Conservation (phyloP, 2,888 invertebrate genomes). For the Oasisia sp. region DNA sequence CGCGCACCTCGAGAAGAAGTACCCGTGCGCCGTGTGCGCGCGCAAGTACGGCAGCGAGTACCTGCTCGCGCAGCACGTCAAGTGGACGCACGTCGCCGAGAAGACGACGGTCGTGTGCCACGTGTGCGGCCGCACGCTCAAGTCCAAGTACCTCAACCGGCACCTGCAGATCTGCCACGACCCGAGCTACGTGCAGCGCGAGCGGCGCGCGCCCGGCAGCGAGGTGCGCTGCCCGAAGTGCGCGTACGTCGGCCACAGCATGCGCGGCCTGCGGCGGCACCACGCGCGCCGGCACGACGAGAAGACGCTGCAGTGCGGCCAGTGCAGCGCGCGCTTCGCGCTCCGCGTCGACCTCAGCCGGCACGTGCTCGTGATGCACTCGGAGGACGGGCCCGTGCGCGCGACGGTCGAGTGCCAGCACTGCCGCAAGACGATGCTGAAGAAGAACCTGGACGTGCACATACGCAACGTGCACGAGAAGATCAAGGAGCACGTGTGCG, state of each 20-base stretch:
- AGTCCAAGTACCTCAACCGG: constrained; percentile 19
- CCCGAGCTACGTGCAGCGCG: constrained; percentile 22
- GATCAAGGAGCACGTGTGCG: not conserved
- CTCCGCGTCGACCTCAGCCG: constrained; percentile 14
- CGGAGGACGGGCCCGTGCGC: not conserved
- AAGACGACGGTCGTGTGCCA: constrained; percentile 18
- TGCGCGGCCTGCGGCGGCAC: not conserved
- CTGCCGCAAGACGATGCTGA: constrained; percentile 22
- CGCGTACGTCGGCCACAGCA: not conserved
- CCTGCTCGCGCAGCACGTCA: not conserved
- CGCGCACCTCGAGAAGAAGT: constrained; percentile 19
- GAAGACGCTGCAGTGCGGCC: constrained; percentile 17
- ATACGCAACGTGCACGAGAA: constrained; percentile 22
- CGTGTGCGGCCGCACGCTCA: constrained; percentile 7
- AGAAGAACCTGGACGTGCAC: constrained; percentile 25
- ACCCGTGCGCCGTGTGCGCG: constrained; percentile 19
- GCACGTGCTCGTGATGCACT: not conserved
- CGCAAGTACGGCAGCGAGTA: not conserved
- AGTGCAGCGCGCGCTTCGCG: constrained; percentile 3
- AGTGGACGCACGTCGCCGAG: not conserved
- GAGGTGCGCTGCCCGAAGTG: constrained; percentile 18
- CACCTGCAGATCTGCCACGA: constrained; percentile 23
- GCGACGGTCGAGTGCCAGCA: constrained; percentile 5
- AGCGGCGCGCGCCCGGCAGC: not conserved
- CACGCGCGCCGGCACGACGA: constrained; percentile 14